phyloP scores from a whole-genome alignment of 2,888 invertebrate species.

The Druceiella hillmani region DNA sequence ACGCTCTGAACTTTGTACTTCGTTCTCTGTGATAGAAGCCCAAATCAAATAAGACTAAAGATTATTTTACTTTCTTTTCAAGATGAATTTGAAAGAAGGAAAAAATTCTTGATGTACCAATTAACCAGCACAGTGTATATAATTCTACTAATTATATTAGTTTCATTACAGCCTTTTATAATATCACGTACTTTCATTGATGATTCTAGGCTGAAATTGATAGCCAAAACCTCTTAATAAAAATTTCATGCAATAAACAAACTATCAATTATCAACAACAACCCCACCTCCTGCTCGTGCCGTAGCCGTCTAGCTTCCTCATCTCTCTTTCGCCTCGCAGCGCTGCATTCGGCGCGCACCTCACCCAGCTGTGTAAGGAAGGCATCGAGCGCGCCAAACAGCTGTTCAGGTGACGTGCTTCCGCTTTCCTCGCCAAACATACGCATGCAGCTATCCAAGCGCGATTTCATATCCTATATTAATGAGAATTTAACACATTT shows the following conservation, averaged over 20 bases:
- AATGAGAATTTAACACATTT: too few species aligned
- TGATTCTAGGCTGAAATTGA: too few species aligned
- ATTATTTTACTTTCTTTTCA: too few species aligned
- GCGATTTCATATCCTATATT: slow-evolving; percentile 79
- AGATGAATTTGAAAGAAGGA: too few species aligned
- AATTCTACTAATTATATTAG: too few species aligned
- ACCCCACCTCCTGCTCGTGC: slow-evolving; percentile 72
- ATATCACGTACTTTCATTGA: too few species aligned
- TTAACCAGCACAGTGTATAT: too few species aligned
- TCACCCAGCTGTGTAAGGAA: slow-evolving; percentile 80
- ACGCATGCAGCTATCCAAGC: slow-evolving; percentile 83
- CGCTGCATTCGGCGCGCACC: slow-evolving; percentile 84
- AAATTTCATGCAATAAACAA: neutral
- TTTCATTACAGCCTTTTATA: too few species aligned
- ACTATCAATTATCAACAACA: slow-evolving; percentile 12
- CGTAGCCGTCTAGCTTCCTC: slow-evolving; percentile 86
- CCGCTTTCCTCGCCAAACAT: slow-evolving; percentile 87
- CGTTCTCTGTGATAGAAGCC: too few species aligned
- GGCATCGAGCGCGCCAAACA: slow-evolving; percentile 88
- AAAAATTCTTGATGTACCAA: too few species aligned
- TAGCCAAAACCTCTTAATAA: neutral
- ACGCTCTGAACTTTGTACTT: too few species aligned
- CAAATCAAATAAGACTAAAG: too few species aligned
- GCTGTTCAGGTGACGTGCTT: slow-evolving; percentile 83
- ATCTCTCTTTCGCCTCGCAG: slow-evolving; percentile 72